phyloP scores from a whole-genome alignment of 2,797 vertebrate species.

The Pteronotus mesoamericanus region DNA sequence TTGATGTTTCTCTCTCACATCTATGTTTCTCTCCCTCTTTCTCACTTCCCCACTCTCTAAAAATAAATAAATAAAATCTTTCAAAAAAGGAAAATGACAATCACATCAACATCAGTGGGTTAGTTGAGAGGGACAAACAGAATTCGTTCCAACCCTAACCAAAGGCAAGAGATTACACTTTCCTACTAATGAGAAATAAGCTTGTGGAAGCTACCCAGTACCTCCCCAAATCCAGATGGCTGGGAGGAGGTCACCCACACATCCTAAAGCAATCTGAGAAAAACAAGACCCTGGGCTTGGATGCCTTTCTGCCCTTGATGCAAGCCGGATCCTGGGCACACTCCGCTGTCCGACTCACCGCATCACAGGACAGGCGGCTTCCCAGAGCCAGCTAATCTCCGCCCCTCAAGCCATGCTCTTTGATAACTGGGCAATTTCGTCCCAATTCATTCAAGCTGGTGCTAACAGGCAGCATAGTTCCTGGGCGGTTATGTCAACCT shows the following conservation, averaged over 20 bases:
- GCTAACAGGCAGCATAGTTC: not conserved
- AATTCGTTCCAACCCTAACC: not conserved
- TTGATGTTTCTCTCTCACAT: not conserved
- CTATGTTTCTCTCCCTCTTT: not conserved
- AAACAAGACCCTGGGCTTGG: not conserved
- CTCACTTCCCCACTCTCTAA: not conserved
- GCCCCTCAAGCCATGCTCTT: not conserved
- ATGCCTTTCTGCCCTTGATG: not conserved
- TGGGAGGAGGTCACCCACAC: not conserved
- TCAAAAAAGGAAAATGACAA: not conserved
- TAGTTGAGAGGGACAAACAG: not conserved
- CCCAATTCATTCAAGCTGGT: not conserved
- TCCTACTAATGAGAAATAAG: not conserved
- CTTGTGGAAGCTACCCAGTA: not conserved
- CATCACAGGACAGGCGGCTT: not conserved
- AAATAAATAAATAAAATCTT: not conserved
- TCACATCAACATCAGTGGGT: not conserved
- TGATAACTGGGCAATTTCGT: not conserved
- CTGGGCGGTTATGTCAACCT: not conserved
- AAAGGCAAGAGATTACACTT: not conserved
- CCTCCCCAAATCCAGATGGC: not conserved
- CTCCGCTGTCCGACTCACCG: not conserved
- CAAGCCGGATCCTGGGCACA: not conserved
- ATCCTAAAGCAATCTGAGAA: not conserved
- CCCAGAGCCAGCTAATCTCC: not conserved